Evolutionary conservation across 2,797 vertebrate genomes (phyloP).

Genomic region (Podargus strigoides): DNA sequence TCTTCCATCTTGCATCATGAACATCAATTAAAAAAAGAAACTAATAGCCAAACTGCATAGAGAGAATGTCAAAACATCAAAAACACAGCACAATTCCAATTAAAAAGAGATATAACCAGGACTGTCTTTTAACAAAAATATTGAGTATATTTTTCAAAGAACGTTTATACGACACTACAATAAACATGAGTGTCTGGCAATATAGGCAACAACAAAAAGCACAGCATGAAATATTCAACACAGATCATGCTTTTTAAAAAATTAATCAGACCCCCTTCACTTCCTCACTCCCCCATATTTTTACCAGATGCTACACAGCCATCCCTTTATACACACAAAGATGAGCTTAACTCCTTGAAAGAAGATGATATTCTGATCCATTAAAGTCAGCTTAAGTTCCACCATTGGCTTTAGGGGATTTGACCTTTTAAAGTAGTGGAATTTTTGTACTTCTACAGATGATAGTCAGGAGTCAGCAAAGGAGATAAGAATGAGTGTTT

Average conservation of each 20-base stretch:
- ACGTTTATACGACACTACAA: neutral
- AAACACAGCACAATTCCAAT: neutral
- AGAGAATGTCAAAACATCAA: neutral
- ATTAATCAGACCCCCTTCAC: rapidly evolving
- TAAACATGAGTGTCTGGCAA: neutral
- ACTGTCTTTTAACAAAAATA: neutral
- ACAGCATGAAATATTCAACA: neutral
- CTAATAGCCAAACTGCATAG: neutral
- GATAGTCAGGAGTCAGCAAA: neutral
- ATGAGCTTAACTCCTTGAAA: neutral
- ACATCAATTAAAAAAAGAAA: neutral
- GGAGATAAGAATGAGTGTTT: neutral
- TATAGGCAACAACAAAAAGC: neutral
- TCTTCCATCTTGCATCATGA: neutral
- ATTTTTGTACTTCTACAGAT: neutral
- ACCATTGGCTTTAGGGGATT: neutral
- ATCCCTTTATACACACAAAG: neutral
- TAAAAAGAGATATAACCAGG: neutral
- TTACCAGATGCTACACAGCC: neutral
- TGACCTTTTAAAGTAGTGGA: neutral
- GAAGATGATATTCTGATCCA: neutral
- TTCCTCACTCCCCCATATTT: neutral
- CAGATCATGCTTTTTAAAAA: neutral
- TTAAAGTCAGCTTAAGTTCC: neutral
- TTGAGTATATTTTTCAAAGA: neutral